Conservation (phyloP, 2,888 invertebrate genomes). For the Galerucella calmariensis region DNA sequence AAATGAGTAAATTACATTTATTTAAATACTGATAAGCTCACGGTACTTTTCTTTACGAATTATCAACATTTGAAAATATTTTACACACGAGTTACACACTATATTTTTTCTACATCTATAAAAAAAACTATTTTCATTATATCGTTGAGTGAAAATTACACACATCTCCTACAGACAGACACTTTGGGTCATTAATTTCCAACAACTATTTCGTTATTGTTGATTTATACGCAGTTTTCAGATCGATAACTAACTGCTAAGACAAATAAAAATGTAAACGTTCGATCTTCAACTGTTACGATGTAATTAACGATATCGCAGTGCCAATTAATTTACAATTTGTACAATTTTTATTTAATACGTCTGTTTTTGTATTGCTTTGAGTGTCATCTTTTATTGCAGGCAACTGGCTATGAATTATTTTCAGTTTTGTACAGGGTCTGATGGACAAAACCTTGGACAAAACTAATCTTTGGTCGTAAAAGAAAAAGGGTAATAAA, state of each 20-base stretch:
- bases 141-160: too few species aligned
- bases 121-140: too few species aligned
- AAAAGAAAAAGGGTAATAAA: too few species aligned
- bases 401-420: background rate
- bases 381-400: background rate
- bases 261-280: background rate
- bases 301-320: background rate
- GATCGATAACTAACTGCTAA: background rate
- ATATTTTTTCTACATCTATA: too few species aligned
- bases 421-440: background rate
- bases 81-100: too few species aligned
- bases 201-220: background rate
- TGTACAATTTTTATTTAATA: conserved; percentile 1
- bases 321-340: background rate
- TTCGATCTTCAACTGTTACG: conserved; percentile 1
- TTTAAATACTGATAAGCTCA: too few species aligned
- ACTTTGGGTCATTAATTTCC: too few species aligned
- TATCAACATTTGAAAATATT: too few species aligned
- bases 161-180: too few species aligned
- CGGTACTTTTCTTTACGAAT: too few species aligned
- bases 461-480: too few species aligned
- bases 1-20: too few species aligned
- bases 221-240: background rate
- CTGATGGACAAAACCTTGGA: background rate
- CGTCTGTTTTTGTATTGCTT: background rate